Percentiles rank a stretch among this genome's conserved stretches.
These are phyloP conservation scores for Micrasema longulum DNA, from an alignment of 1,140 invertebrate genomes.

Conservation along the genomic window DNA sequence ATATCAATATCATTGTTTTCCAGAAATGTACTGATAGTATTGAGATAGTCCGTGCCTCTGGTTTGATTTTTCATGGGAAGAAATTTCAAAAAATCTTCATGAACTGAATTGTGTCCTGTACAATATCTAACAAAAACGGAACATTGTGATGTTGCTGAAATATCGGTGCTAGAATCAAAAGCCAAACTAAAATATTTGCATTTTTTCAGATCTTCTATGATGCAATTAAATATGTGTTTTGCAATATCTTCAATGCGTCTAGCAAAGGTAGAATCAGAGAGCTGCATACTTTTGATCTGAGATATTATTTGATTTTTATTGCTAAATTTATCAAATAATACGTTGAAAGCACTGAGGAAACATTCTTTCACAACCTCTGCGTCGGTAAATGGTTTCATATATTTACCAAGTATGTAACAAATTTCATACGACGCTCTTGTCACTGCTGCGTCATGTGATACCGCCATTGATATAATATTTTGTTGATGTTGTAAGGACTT, in stretches of 20 bases:
- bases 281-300: constrained; percentile 52
- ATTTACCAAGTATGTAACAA: no score
- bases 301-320: no score
- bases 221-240: constrained; percentile 46
- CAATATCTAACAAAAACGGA: constrained; percentile 54
- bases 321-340: constrained; percentile 53
- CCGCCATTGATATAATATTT: constrained; percentile 51
- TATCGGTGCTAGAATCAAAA: constrained; percentile 53
- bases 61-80: constrained; percentile 53
- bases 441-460: constrained; percentile 50
- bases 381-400: constrained; percentile 34
- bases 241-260: constrained; percentile 50
- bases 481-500: constrained; percentile 52
- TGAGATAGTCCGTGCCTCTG: constrained; percentile 53
- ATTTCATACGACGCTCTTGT: constrained; percentile 54
- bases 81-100: constrained; percentile 53
- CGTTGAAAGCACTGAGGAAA: constrained; percentile 50
- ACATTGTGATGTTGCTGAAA: constrained; percentile 55
- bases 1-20: constrained; percentile 54
- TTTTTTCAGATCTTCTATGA: constrained; percentile 51
- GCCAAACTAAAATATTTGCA: no score
- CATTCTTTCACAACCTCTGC: constrained; percentile 53
- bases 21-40: constrained; percentile 54
- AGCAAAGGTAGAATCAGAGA: constrained; percentile 52
- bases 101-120: constrained; percentile 50